Conservation (phyloP, 2,888 invertebrate species). For the Xestia xanthographa region DNA sequence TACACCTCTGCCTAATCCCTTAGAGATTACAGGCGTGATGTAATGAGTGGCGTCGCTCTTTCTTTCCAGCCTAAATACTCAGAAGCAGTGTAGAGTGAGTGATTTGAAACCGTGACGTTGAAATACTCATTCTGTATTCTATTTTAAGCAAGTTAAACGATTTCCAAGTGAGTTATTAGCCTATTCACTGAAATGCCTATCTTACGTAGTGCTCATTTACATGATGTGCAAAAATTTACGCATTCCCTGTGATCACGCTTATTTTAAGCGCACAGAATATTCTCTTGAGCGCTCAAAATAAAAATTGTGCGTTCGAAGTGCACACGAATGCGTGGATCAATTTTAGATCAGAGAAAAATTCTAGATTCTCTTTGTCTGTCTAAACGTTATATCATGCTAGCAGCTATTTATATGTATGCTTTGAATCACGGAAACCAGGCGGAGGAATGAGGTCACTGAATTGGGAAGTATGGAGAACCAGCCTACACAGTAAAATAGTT, state of each 20-base stretch:
- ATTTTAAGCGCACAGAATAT: conserved; percentile 27
- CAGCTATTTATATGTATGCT: conserved; percentile 48
- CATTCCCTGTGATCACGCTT: conserved; percentile 2
- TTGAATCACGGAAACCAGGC: conserved; percentile 38
- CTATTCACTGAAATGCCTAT: neutral
- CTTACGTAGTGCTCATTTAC: neutral
- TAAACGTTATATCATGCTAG: conserved; percentile 42
- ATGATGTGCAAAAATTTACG: conserved; percentile 1
- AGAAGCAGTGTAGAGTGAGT: neutral
- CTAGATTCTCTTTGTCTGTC: conserved; percentile 41
- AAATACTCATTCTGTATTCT: neutral
- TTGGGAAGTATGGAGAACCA: neutral
- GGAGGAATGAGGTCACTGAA: conserved; percentile 30
- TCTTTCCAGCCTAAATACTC: neutral
- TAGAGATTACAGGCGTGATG: too few species aligned
- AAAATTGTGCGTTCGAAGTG: conserved; percentile 48
- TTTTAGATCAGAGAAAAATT: conserved; percentile 39
- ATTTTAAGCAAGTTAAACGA: neutral
- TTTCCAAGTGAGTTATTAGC: neutral
- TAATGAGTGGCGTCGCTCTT: neutral
- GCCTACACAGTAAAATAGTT: neutral
- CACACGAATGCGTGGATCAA: conserved; percentile 42
- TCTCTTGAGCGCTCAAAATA: conserved; percentile 27
- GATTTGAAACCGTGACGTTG: too few species aligned
- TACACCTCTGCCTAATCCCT: too few species aligned